Evolutionary conservation across 2,888 invertebrate species (phyloP), one percentile per base, ranked within the genome.

Genomic region (Xiphydria camelus): DNA sequence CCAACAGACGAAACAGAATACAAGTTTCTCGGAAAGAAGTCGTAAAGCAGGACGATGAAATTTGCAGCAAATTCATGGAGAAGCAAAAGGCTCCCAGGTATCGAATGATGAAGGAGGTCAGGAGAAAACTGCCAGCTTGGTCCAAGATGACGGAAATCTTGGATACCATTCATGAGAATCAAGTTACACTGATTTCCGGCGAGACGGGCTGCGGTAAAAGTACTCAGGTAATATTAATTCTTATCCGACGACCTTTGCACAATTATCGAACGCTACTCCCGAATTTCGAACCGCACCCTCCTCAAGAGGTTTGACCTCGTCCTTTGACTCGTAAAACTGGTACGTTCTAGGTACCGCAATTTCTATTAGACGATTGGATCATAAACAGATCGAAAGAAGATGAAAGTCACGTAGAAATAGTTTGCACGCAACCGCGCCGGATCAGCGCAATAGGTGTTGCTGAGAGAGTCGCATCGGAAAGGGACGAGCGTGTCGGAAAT

Each of bases 371-470:
- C 68, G 84, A 93, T 48, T 93, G 91, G 86, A 76, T 94, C 38
- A 76, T 79, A 2, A 84, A 84, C 51, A 75, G 80, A 7, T 77
- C 79, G 6, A 72, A 73, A 5, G 64, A 70, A 12, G 79, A 77
- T 1, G 76, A 79, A 7, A 77, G 82, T 6, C 89, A 89, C 49
- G 84, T 91, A 3, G 88, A 94, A 65, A 89, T 97, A 31, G 82
- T 96, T 35, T 94, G 94, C 66, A 94, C 95, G 0, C 95, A 97
- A 73, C 96, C 96, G 0, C 81, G 96, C 32, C 79, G 94, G 59
- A 85, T 97, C 63, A 93, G 95, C 0, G 94, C 95, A 2, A 88
- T 95, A 41, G 91, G 92, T 9, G 91, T 96, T 0, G 92, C 95
- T 0, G 94, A 95, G 64, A 80, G 95, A 63, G 94, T 96, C 0